Evolutionary conservation across 2,797 vertebrate genomes (phyloP).

Genomic region (Cyclopterus lumpus): DNA sequence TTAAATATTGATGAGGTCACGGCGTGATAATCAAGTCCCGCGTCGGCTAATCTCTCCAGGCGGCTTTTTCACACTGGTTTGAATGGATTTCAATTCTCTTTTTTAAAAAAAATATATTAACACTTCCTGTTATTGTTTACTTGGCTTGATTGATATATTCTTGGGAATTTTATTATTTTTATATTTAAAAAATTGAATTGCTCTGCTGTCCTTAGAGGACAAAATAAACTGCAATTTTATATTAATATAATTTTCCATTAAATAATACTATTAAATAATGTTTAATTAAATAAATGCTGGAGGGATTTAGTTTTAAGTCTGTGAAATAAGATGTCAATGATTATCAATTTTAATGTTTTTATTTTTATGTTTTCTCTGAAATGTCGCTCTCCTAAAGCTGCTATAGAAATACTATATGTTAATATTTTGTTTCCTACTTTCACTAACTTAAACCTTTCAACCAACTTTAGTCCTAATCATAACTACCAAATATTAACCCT

Average conservation of each 20-base stretch:
- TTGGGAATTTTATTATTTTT: neutral
- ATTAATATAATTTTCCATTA: neutral
- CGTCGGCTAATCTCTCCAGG: constrained; percentile 46
- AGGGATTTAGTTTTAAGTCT: too few species aligned
- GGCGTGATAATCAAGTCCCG: constrained; percentile 71
- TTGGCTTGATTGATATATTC: neutral
- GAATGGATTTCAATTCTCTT: constrained; percentile 1
- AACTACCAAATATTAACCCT: neutral
- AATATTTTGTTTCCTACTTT: neutral
- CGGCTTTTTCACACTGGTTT: constrained; percentile 5
- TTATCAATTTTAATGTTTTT: neutral
- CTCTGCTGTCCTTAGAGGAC: neutral
- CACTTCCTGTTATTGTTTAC: neutral
- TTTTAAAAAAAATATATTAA: neutral
- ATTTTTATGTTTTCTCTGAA: too few species aligned
- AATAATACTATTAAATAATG: too few species aligned
- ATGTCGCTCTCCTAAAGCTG: neutral
- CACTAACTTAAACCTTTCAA: neutral
- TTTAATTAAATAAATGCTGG: too few species aligned
- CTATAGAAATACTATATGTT: neutral
- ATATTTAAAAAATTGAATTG: neutral
- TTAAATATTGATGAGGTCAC: constrained; percentile 83
- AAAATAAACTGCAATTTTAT: neutral
- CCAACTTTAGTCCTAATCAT: neutral
- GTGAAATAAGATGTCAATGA: neutral